Conservation (phyloP, 1,140 invertebrate genomes). For the Drosophila simulans region DNA sequence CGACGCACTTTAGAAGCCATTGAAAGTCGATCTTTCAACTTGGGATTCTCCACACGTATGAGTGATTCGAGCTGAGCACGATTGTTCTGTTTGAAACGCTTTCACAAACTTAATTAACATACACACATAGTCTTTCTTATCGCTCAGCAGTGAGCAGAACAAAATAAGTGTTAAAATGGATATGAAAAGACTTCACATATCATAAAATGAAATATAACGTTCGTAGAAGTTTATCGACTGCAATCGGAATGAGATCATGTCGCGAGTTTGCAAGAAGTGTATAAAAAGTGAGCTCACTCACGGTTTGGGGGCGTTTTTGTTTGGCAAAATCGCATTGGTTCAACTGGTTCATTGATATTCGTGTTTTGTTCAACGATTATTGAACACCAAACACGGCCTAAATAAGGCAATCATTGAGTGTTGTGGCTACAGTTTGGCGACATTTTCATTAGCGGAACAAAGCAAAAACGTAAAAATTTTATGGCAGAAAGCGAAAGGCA, state of each 20-base stretch:
- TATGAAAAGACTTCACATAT: constrained; percentile 15
- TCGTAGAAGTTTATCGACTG: constrained; percentile 21
- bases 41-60: constrained; percentile 19
- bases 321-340: constrained; percentile 29
- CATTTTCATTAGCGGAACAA: constrained; percentile 72
- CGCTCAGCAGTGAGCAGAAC: constrained; percentile 25
- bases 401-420: constrained; percentile 57
- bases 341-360: constrained; percentile 53
- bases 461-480: constrained; percentile 35
- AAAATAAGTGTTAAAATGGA: constrained; percentile 34
- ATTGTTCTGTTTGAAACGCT: constrained; percentile 50
- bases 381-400: constrained; percentile 57
- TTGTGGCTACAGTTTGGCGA: constrained; percentile 62
- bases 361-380: constrained; percentile 48
- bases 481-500: constrained; percentile 66
- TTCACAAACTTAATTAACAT: constrained; percentile 55
- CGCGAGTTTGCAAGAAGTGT: constrained; percentile 7
- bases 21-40: constrained; percentile 26
- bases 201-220: constrained; percentile 30
- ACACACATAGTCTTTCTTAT: constrained; percentile 17
- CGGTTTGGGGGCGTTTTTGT: constrained; percentile 34
- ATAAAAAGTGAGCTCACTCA: constrained; percentile 31
- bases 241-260: constrained; percentile 49
- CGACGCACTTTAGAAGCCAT: constrained; percentile 14
- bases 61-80: constrained; percentile 22